Evolutionary conservation across 2,797 vertebrate genomes (phyloP).

Genomic region (Sebastolobus altivelis): DNA sequence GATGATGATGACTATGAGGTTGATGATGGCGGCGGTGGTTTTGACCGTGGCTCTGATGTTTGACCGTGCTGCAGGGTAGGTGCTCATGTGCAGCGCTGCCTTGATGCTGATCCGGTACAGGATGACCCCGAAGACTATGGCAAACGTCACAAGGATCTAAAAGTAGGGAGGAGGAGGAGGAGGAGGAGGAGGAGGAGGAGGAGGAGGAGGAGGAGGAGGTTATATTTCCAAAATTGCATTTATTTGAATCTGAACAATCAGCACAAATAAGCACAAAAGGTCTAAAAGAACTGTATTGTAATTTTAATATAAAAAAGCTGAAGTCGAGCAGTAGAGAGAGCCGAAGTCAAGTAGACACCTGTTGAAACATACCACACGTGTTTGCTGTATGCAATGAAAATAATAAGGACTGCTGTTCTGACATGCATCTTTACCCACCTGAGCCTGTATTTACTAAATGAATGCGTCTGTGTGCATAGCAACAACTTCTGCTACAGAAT

Average conservation of each 20-base stretch:
- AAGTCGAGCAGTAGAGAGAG: not conserved
- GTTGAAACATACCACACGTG: not conserved
- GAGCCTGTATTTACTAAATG: not conserved
- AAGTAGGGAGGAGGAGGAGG: not conserved
- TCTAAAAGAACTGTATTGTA: not conserved
- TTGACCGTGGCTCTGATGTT: constrained; percentile 95
- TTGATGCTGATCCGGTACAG: constrained; percentile 95
- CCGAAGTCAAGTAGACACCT: not conserved
- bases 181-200: not conserved
- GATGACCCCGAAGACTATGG: constrained; percentile 95
- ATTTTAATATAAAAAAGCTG: not conserved
- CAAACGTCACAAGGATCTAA: constrained; percentile 91
- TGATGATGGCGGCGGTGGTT: constrained; percentile 95
- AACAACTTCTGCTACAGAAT: not conserved
- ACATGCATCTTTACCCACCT: not conserved
- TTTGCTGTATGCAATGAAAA: not conserved
- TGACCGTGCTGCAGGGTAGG: constrained; percentile 85
- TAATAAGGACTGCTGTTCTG: not conserved
- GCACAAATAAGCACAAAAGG: not conserved
- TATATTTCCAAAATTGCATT: not conserved
- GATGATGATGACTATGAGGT: constrained; percentile 96
- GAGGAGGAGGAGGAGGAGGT: not conserved
- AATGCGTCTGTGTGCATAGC: not conserved
- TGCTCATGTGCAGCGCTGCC: constrained; percentile 91
- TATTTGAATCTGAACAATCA: not conserved